These are phyloP conservation scores for Dasyurus viverrinus DNA, from an alignment of 2,113 vertebrate genomes.

Conservation along the genomic window DNA sequence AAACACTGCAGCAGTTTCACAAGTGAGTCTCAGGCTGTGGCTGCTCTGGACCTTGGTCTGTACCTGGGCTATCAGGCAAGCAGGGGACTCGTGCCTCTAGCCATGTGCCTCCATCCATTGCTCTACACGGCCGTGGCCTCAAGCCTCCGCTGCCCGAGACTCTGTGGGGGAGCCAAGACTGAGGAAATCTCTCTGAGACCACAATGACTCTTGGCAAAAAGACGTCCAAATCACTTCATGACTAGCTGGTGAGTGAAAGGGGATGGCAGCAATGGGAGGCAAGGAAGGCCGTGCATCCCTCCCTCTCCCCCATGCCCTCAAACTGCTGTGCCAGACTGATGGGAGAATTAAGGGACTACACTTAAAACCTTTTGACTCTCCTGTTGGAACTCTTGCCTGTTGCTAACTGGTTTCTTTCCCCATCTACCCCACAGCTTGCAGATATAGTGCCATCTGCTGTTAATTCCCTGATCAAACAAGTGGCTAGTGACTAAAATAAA, in stretches of 20 bases:
- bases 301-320: background rate
- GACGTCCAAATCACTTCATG: too few species aligned
- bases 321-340: background rate
- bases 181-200: background rate
- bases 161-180: background rate
- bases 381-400: background rate
- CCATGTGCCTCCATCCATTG: slow-evolving; percentile 90
- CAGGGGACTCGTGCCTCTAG: slow-evolving; percentile 85
- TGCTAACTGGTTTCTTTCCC: background rate
- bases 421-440: background rate
- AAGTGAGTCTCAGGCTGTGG: rapidly evolving
- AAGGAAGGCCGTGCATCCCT: background rate
- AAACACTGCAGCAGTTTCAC: slow-evolving; percentile 42
- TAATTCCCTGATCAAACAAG: background rate
- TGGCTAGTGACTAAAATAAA: background rate
- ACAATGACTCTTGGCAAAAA: background rate
- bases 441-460: background rate
- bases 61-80: slow-evolving; percentile 82
- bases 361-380: background rate
- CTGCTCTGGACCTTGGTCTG: background rate
- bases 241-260: too few species aligned
- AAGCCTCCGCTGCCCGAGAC: slow-evolving; percentile 81
- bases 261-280: too few species aligned
- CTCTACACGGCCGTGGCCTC: slow-evolving; percentile 87
- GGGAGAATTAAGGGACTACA: background rate